A percentile compares a stretch with the other conserved stretches of the same genome.
These are phyloP conservation scores for Crotophaga sulcirostris DNA, from an alignment of 2,113 vertebrate species.

Conservation along the genomic window DNA sequence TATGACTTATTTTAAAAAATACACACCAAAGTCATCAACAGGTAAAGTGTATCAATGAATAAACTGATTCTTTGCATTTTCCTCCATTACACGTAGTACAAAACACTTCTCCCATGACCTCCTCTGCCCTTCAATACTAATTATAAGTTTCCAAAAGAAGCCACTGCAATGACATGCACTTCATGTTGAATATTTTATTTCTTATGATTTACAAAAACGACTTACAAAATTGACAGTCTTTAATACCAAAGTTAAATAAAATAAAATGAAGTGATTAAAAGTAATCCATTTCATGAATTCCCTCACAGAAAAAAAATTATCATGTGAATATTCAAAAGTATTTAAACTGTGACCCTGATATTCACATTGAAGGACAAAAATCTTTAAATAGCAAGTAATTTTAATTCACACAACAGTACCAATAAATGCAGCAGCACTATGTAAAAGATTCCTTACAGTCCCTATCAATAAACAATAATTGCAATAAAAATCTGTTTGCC, in stretches of 20 bases:
- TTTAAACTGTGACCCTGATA: slow-evolving; percentile 24
- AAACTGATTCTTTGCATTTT: background rate
- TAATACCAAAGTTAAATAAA: slow-evolving; percentile 26
- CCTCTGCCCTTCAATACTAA: background rate
- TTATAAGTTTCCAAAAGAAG: slow-evolving; percentile 1
- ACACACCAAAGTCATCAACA: background rate
- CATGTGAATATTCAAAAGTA: slow-evolving; percentile 43
- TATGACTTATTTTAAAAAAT: background rate
- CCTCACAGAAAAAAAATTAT: slow-evolving; percentile 19
- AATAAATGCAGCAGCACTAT: slow-evolving; percentile 37
- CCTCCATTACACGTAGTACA: background rate
- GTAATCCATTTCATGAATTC: background rate
- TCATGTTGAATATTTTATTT: slow-evolving; percentile 30
- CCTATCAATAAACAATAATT: background rate
- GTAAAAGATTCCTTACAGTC: background rate
- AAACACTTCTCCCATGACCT: background rate
- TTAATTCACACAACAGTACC: slow-evolving; percentile 19
- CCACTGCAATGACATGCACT: background rate
- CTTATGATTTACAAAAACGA: slow-evolving; percentile 54
- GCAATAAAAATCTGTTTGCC: background rate
- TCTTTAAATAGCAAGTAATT: slow-evolving; percentile 28
- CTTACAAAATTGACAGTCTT: slow-evolving; percentile 43
- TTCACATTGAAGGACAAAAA: slow-evolving; percentile 42
- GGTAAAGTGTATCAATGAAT: background rate
- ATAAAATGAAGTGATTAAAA: slow-evolving; percentile 36